These are phyloP conservation scores for Sicus ferrugineus DNA, from an alignment of 2,888 invertebrate genomes.

Conservation along the genomic window DNA sequence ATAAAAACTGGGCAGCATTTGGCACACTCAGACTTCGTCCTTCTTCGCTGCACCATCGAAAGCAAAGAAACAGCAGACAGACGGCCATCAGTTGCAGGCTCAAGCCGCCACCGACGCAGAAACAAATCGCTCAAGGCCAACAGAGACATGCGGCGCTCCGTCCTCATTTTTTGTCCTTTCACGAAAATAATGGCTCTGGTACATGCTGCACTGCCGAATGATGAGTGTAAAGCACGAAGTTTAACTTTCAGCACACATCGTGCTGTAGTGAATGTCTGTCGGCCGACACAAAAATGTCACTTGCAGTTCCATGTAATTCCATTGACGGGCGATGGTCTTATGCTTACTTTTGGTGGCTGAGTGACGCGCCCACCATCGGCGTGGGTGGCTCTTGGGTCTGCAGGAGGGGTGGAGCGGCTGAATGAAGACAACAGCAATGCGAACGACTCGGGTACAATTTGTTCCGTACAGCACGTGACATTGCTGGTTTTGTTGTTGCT, in stretches of 20 bases:
- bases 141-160: slow-evolving; percentile 3
- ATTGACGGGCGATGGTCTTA: slow-evolving; percentile 56
- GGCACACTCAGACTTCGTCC: too few species aligned
- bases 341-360: slow-evolving; percentile 47
- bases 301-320: slow-evolving; percentile 55
- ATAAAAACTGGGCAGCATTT: background rate
- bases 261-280: slow-evolving; percentile 31
- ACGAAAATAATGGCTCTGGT: background rate
- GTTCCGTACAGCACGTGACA: slow-evolving; percentile 29
- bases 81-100: slow-evolving; percentile 1
- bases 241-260: slow-evolving; percentile 1
- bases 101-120: slow-evolving; percentile 50
- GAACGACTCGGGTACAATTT: slow-evolving; percentile 27
- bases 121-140: slow-evolving; percentile 57
- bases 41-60: background rate
- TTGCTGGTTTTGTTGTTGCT: slow-evolving; percentile 2
- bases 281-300: slow-evolving; percentile 60
- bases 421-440: background rate
- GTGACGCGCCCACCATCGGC: slow-evolving; percentile 6
- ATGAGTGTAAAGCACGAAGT: slow-evolving; percentile 22
- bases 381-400: background rate
- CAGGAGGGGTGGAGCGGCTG: background rate
- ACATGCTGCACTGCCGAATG: background rate
- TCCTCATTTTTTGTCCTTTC: background rate
- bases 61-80: background rate